Conservation (phyloP, 1,140 invertebrate genomes). For the Potamilus streckersoni region DNA sequence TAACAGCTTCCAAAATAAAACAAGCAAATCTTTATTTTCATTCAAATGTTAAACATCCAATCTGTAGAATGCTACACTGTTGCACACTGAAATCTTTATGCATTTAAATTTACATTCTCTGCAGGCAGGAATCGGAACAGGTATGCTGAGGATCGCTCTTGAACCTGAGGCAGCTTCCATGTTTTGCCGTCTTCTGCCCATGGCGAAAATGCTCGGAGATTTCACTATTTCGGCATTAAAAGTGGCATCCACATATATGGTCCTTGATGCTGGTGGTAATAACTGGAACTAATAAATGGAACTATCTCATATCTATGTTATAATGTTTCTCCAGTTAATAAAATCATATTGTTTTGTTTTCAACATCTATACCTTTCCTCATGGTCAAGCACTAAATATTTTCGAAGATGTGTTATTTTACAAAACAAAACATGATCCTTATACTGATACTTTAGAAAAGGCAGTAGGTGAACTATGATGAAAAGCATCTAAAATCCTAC, state of each 20-base stretch:
- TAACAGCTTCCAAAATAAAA: background rate
- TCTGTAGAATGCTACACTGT: background rate
- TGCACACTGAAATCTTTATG: background rate
- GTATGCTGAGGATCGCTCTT: conserved; percentile 1
- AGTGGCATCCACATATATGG: conserved; percentile 6
- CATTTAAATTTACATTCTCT: background rate
- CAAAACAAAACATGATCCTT: no score
- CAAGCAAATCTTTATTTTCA: background rate
- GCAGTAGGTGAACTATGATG: no score
- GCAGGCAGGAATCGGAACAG: conserved; percentile 8
- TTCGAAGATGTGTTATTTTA: background rate
- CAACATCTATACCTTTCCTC: no score
- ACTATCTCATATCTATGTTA: no score
- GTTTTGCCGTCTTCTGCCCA: conserved; percentile 6
- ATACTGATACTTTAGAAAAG: no score
- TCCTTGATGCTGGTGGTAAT: conserved; percentile 13
- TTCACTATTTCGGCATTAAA: background rate
- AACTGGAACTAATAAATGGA: no score
- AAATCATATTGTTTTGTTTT: background rate
- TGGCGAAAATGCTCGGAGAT: background rate
- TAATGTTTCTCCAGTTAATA: background rate
- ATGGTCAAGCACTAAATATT: background rate
- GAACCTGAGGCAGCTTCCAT: conserved; percentile 19
- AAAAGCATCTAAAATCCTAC: no score
- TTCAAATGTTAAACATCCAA: background rate